phyloP scores from a whole-genome alignment of 2,888 invertebrate genomes.

The Ischnus inquisitorius region DNA sequence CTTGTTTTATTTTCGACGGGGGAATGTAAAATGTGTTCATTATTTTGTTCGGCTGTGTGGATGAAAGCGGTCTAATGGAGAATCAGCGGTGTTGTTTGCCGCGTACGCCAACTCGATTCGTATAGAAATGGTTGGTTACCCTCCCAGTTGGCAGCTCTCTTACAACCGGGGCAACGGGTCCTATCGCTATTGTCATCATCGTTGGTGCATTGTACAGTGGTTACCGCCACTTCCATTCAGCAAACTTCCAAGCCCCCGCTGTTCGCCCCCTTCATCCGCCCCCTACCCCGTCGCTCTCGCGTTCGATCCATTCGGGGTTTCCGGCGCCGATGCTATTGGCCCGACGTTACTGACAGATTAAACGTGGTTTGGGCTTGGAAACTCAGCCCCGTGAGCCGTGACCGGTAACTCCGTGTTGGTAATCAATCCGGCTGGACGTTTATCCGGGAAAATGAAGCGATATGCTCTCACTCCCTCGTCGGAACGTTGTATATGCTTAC shows the following conservation, averaged over 20 bases:
- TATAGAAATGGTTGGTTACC: neutral
- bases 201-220: constrained; percentile 58
- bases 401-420: constrained; percentile 61
- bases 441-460: constrained; percentile 76
- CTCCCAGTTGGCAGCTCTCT: neutral
- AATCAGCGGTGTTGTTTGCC: neutral
- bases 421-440: constrained; percentile 73
- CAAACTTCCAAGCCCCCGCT: constrained; percentile 55
- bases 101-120: neutral
- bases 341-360: constrained; percentile 65
- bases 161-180: constrained; percentile 39
- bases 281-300: constrained; percentile 13
- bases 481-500: constrained; percentile 15
- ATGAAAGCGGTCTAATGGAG: neutral
- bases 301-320: constrained; percentile 49
- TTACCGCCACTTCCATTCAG: constrained; percentile 60
- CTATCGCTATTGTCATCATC: constrained; percentile 60
- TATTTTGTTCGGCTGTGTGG: neutral
- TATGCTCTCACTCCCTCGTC: constrained; percentile 59
- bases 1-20: too few relatives aligned
- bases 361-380: constrained; percentile 60
- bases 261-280: neutral
- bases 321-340: constrained; percentile 45
- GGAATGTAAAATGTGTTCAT: neutral
- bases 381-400: constrained; percentile 59